Base-by-base conservation (phyloP, 2,797 vertebrate species). In the Molossus alvarezi region DNA sequence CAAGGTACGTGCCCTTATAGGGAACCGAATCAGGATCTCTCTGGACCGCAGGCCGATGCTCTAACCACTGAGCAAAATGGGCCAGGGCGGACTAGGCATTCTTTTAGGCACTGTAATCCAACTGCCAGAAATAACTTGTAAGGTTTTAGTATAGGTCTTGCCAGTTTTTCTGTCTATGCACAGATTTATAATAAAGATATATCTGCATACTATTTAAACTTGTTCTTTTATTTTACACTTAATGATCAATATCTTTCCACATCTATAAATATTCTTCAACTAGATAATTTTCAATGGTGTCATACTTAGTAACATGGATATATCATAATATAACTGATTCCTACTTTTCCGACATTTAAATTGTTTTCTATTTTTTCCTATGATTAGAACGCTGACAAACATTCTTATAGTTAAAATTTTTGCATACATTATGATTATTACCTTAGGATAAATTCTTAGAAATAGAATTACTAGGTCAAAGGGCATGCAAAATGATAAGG, bases 321-420 rank as follows among this genome's bases (percentile, higher is more conserved):
- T 48, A 77, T 11, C 21, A 48, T 72, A 93, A 91, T 91, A 83
- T 84, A 92, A 96, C 5, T 77, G 33, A 87, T 60, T 85, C 25
- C 2, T 92, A 82, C 45, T 95, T 94, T 96, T 90, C 25, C 79
- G 64, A 71, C 33, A 92, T 81, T 96, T 95, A 90, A 79, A 85
- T 82, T 82, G 6, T 81, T 94, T 88, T 65, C 80, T n/a, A 85
- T 57, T 92, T 93, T 96, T 72, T 82, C 41, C 64, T 94, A 45
- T 64, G 82, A 80, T 53, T 62, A 80, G 33, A 94, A 90, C 21
- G 88, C 25, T 41, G 58, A 95, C 5, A 88, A 94, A 92, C 18
- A 91, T 86, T 95, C 41, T 75, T 94, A 86, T 0, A 82, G 64
- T 48, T 95, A 94, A 95, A 92, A 94, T 76, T 57, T 88, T 79